Evolutionary conservation across 2,888 invertebrate species (phyloP), one percentile per base, ranked within the genome.

Genomic region (Acrocyrtus sp.): DNA sequence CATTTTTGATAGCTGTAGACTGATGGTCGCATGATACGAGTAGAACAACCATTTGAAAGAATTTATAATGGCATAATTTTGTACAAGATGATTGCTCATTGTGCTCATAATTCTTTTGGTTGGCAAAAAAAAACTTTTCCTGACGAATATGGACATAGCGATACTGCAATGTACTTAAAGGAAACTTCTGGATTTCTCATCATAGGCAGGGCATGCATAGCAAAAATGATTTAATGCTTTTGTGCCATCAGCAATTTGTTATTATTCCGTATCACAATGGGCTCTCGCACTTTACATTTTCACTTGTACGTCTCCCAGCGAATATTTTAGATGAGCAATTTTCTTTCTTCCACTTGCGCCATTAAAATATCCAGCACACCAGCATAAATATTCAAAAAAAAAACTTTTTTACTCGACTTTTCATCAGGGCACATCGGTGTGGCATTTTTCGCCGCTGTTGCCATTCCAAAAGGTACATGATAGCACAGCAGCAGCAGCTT

Each of bases 191-290:
- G 68, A 68, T 39, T 61, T n/a, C n/a, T n/a, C 41, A 56, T 70
- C 6, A 34, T 5, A 34, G 34, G 34, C 34, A 34, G 34, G 70
- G 47, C 41, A 39, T 24, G 41, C 22, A 27, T 56, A n/a, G 19
- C 21, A 4, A 45, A 45, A 65, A 72, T 72, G 72, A 72, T 72
- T 72, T 72, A 72, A 65, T 72, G 65, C 39, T 58, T 50, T 65
- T 17, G 15, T 65, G 72, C 72, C 72, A 65, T 51, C 65, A 63
- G 72, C 72, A 41, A 72, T 72, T 72, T 72, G 57, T 65, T 62
- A 50, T 57, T 63, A 57, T 43, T 70, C 26, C 51, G 61, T 63
- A 51, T 72, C 47, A 65, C 69, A 69, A 51, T 58, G 57, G 48
- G 39, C 53, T 60, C 60, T 53, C 53, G 45, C 51, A 58, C 51